These are phyloP conservation scores for Cynodonichthys magdalenae DNA, from an alignment of 2,797 vertebrate genomes.

Conservation along the genomic window DNA sequence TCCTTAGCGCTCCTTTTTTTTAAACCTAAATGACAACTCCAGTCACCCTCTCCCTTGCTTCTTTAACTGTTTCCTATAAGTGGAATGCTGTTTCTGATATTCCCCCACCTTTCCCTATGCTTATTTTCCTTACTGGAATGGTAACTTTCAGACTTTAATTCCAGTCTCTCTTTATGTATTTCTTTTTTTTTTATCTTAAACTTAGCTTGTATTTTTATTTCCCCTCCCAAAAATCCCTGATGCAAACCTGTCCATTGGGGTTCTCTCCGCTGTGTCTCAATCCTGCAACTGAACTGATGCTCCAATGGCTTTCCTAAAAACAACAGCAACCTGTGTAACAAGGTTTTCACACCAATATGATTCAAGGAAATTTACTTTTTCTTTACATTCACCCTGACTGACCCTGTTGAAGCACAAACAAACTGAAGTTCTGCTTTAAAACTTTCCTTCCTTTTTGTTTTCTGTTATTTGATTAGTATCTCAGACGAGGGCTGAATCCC, in stretches of 20 bases:
- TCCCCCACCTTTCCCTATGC: slow-evolving; percentile 50
- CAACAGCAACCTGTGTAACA: slow-evolving; percentile 70
- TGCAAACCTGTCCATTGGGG: slow-evolving; percentile 78
- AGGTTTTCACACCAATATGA: slow-evolving; percentile 62
- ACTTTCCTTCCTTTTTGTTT: slow-evolving; percentile 38
- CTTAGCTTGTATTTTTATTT: slow-evolving; percentile 76
- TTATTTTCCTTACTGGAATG: slow-evolving; percentile 76
- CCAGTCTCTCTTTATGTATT: slow-evolving; percentile 49
- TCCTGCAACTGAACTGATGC: slow-evolving; percentile 65
- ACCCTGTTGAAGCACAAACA: slow-evolving; percentile 16
- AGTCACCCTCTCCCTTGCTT: slow-evolving; percentile 72
- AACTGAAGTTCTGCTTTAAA: slow-evolving; percentile 45
- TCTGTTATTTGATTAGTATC: slow-evolving; percentile 67
- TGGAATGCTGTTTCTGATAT: slow-evolving; percentile 78
- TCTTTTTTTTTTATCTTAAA: slow-evolving; percentile 65
- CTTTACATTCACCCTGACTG: slow-evolving; percentile 57
- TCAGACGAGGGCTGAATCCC: slow-evolving; percentile 83
- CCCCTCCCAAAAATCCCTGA: slow-evolving; percentile 69
- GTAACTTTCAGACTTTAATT: slow-evolving; percentile 69
- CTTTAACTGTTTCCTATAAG: slow-evolving; percentile 78
- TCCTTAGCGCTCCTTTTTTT: slow-evolving; percentile 67
- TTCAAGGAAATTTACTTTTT: slow-evolving; percentile 55
- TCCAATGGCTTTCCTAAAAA: slow-evolving; percentile 71
- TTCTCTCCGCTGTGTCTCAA: slow-evolving; percentile 70
- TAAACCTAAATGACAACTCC: slow-evolving; percentile 70